Evolutionary conservation across 2,797 vertebrate species (phyloP).

Genomic region (Mormyrops attenuatus): DNA sequence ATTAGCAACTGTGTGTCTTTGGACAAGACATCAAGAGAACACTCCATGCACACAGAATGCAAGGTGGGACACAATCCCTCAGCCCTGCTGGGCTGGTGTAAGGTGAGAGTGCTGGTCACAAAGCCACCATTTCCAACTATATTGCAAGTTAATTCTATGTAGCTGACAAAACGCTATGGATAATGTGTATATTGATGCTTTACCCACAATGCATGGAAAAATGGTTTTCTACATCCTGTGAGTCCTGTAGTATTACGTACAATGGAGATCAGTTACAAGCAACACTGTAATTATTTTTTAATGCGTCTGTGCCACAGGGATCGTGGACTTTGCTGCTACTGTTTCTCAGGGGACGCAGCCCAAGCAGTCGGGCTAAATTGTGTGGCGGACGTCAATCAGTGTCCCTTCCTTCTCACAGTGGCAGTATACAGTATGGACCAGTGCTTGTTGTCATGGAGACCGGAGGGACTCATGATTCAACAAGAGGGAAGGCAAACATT

Average conservation of each 20-base stretch:
- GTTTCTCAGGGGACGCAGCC: conserved; percentile 1
- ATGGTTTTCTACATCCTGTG: not conserved
- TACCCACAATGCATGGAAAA: not conserved
- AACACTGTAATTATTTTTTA: not conserved
- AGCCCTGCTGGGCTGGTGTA: not conserved
- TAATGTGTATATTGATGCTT: not conserved
- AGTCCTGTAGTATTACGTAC: not conserved
- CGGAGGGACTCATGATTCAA: conserved; percentile 48
- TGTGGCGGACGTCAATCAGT: conserved; percentile 21
- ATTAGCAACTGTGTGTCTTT: no score
- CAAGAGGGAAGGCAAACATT: conserved; percentile 41
- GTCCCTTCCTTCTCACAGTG: conserved; percentile 49
- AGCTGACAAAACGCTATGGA: not conserved
- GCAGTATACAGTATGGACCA: conserved; percentile 70
- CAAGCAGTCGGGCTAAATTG: conserved; percentile 17
- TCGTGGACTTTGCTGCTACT: not conserved
- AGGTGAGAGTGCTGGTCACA: not conserved
- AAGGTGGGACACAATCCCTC: not conserved
- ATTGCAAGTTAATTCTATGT: not conserved
- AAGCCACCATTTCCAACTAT: not conserved
- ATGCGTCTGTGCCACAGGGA: not conserved
- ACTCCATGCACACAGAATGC: no score
- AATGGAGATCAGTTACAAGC: not conserved
- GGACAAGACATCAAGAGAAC: no score
- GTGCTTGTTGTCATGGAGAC: conserved; percentile 64